These are phyloP conservation scores for Onychomys torridus DNA, from an alignment of 2,797 vertebrate species.

Conservation along the genomic window DNA sequence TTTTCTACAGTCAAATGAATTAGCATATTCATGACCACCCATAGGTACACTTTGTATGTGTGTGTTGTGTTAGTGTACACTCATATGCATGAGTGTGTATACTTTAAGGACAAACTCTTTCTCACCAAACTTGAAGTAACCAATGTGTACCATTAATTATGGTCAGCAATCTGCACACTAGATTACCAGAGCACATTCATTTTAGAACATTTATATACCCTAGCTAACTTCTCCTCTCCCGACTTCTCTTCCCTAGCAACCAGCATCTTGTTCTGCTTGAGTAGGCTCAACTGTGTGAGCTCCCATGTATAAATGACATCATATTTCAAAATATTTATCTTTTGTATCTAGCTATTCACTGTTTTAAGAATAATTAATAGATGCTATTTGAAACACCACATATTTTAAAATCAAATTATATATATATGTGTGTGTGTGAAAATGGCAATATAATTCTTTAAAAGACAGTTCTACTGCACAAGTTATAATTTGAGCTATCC, in stretches of 20 bases:
- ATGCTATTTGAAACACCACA: not conserved
- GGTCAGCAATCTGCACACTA: not conserved
- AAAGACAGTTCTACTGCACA: not conserved
- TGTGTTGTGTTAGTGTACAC: fast-evolving
- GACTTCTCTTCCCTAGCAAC: not conserved
- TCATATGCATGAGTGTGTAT: too few species aligned
- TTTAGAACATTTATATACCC: not conserved
- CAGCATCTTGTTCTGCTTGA: not conserved
- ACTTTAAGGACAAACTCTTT: not conserved
- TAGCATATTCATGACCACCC: not conserved
- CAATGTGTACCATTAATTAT: not conserved
- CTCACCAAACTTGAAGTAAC: not conserved
- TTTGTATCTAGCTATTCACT: not conserved
- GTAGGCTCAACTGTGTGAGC: not conserved
- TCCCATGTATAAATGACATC: not conserved
- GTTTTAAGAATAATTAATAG: not conserved
- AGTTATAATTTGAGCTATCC: not conserved
- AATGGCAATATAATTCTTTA: not conserved
- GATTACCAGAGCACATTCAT: not conserved
- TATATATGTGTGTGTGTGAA: not conserved
- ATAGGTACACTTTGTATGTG: not conserved
- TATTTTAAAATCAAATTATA: not conserved
- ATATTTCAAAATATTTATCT: not conserved
- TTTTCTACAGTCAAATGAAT: not conserved
- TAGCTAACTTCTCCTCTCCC: not conserved